Percentiles rank a stretch among this genome's conserved stretches.
phyloP scores from a whole-genome alignment of 2,797 vertebrate species.

The Scarus forsteni region DNA sequence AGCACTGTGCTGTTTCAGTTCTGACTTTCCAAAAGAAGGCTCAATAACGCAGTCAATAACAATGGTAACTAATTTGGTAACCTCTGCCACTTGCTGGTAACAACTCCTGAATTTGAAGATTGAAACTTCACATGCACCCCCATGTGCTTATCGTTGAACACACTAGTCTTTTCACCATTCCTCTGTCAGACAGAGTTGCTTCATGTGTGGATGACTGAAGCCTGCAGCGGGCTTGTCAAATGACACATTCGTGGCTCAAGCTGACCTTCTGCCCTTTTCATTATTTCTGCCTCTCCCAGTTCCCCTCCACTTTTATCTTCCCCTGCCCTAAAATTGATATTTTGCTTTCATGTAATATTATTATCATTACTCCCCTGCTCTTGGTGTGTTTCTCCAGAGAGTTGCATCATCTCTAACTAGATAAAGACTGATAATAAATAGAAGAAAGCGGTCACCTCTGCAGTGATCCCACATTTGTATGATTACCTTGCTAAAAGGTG shows the following conservation, averaged over 20 bases:
- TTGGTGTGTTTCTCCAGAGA: conserved; percentile 2
- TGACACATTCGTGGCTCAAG: conserved; percentile 50
- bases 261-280: conserved; percentile 40
- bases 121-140: neutral
- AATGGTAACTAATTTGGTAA: neutral
- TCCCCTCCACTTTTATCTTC: conserved; percentile 36
- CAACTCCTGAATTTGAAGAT: neutral
- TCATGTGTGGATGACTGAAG: conserved; percentile 40
- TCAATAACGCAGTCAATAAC: no score
- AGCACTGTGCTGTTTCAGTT: no score
- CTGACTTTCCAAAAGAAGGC: no score
- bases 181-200: conserved; percentile 42
- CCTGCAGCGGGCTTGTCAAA: conserved; percentile 51
- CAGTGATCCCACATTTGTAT: conserved; percentile 14
- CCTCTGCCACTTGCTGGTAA: neutral
- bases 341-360: conserved; percentile 17
- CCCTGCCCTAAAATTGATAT: conserved; percentile 20
- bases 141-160: conserved; percentile 14
- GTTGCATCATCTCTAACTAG: conserved; percentile 14
- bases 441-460: conserved; percentile 6
- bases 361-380: conserved; percentile 7
- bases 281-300: conserved; percentile 24
- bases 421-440: conserved; percentile 22
- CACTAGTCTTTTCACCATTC: conserved; percentile 4
- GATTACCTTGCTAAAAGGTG: conserved; percentile 37